Conservation (phyloP, 1,140 invertebrate species). For the Mactra quadrangularis region DNA sequence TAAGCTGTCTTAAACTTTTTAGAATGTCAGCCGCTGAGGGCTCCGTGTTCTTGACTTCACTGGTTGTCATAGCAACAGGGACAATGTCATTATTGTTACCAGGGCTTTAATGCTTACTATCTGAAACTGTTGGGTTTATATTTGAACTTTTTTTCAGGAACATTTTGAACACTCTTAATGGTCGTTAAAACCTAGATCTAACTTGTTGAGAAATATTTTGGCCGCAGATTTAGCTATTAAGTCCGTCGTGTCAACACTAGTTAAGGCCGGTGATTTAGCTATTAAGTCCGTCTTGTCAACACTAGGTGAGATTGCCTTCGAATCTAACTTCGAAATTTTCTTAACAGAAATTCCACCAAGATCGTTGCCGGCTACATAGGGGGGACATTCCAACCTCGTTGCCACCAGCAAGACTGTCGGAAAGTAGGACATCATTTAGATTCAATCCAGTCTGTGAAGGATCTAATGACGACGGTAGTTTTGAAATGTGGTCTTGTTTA, state of each 20-base stretch:
- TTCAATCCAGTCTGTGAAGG: background rate
- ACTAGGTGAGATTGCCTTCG: background rate
- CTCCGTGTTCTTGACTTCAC: background rate
- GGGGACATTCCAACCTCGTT: background rate
- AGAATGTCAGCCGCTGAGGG: background rate
- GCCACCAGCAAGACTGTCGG: background rate
- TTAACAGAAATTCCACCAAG: slow-evolving; percentile 34
- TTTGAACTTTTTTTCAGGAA: too few species aligned
- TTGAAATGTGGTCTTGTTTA: too few species aligned
- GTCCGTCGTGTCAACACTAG: background rate
- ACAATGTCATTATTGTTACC: background rate
- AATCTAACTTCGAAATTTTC: slow-evolving; percentile 4
- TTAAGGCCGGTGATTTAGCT: background rate
- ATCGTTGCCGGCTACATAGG: slow-evolving; percentile 43
- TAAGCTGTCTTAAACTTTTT: background rate
- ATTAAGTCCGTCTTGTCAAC: background rate
- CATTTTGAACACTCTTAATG: too few species aligned
- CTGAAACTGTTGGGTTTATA: too few species aligned
- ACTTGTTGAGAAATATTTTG: too few species aligned
- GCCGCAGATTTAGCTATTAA: background rate
- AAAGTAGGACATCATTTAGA: slow-evolving; percentile 10
- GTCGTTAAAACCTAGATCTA: too few species aligned
- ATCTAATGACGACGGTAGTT: too few species aligned
- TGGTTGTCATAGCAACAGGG: background rate
- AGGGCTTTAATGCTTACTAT: background rate